Evolutionary conservation across 2,797 vertebrate genomes (phyloP), one percentile per base, ranked within the genome.

Genomic region (Halcyon chelicuti): DNA sequence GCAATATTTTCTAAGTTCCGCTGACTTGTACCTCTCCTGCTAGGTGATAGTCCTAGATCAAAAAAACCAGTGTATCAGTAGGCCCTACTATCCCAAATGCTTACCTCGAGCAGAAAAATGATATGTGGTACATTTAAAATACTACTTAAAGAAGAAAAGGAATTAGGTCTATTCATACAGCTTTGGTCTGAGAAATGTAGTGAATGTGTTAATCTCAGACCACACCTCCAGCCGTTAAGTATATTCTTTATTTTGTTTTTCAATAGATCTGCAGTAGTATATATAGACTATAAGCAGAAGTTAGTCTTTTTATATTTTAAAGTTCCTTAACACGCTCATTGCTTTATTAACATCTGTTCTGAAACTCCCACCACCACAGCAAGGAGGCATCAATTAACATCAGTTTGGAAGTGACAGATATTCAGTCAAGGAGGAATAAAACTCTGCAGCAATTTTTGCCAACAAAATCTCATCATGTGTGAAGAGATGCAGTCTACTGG

Each of bases 331-430:
- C 74, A 35, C 20, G 18, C 57, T 94, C 57, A 79, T 61, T 95
- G 86, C 93, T 77, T 40, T 94, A 94, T 93, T 94, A 95, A 90
- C 86, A 94, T 96, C 94, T 96, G 80, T 71, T 96, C 90, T 92
- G 93, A 93, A 93, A 90, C 90, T 93, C 74, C 90, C 71, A 94
- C 91, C 74, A 90, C 66, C 40, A 8, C 47, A 88, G 86, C 77
- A 97, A 94, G 63, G 74, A 95, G 73, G 47, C 94, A 96, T 95
- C 94, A 94, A 96, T 95, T 96, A 95, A 93, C 91, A 94, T 96
- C 93, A 60, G 63, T 93, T 96, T 96, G 76, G 39, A 88, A 94
- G 90, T 93, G 95, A 96, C 95, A 96, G 94, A 94, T 95, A 94
- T 39, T 95, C 91, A 90, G 82, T 85, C 91, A 96, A 88, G 90